Conservation (phyloP, 2,797 vertebrate genomes). For the Nyctalus aviator region DNA sequence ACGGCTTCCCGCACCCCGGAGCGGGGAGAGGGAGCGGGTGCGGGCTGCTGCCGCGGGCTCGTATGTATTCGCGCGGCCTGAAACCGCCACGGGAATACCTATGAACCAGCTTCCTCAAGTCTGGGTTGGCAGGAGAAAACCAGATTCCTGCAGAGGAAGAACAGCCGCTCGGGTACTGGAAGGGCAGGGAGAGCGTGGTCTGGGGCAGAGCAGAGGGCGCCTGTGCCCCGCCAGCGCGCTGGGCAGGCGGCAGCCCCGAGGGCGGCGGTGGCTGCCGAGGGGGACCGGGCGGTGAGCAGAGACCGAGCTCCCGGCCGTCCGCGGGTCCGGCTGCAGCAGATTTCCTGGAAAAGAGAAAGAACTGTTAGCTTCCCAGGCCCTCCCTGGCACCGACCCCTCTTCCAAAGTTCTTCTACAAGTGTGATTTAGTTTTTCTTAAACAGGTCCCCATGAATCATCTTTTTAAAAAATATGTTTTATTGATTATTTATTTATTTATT, state of each 20-base stretch:
- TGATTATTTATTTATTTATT: no score
- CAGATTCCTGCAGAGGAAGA: not conserved
- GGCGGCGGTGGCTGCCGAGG: not conserved
- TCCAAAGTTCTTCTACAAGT: not conserved
- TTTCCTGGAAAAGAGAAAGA: not conserved
- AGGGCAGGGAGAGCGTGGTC: not conserved
- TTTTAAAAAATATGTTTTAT: no score
- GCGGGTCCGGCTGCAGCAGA: no score
- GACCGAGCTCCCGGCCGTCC: not conserved
- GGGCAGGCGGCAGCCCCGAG: not conserved
- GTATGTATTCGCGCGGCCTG: conserved; percentile 32
- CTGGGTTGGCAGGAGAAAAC: not conserved
- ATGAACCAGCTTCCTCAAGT: not conserved
- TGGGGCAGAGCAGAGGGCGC: not conserved
- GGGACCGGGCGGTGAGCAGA: rapidly evolving
- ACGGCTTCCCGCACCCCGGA: rapidly evolving
- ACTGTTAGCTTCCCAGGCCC: not conserved
- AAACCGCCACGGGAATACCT: not conserved
- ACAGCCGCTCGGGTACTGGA: not conserved
- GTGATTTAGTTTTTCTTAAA: not conserved
- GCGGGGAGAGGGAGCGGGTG: not conserved
- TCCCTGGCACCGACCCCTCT: not conserved
- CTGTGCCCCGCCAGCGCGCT: not conserved
- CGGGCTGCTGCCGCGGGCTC: not conserved
- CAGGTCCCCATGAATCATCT: no score